These are phyloP conservation scores for Ectropis grisescens DNA, from an alignment of 1,140 invertebrate species.

Conservation along the genomic window DNA sequence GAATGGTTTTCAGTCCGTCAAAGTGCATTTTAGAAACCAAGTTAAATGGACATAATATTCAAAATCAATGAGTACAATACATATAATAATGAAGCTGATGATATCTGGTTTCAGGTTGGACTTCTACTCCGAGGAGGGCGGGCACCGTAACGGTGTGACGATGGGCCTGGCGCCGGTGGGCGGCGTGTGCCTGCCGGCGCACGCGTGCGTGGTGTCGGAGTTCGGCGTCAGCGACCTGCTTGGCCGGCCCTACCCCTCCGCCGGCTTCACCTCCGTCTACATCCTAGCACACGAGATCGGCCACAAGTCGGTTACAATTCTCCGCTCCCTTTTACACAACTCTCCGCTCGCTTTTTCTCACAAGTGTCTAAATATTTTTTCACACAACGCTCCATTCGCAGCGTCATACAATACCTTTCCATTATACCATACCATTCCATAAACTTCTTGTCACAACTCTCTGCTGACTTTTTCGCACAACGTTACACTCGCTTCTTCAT, in stretches of 20 bases:
- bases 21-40: too few species aligned
- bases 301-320: constrained; percentile 76
- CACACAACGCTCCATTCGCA: too few species aligned
- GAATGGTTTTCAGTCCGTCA: too few species aligned
- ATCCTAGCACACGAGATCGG: constrained; percentile 87
- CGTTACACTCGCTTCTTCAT: too few species aligned
- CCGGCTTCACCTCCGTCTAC: constrained; percentile 84
- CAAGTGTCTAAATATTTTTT: neutral
- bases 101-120: constrained; percentile 73
- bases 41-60: too few species aligned
- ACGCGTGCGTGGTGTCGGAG: constrained; percentile 84
- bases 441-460: too few species aligned
- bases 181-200: constrained; percentile 79
- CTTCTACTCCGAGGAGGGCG: constrained; percentile 79
- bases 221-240: constrained; percentile 79
- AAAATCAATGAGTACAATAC: too few species aligned
- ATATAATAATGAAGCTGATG: too few species aligned
- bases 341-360: neutral
- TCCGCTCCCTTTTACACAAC: constrained; percentile 1
- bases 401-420: too few species aligned
- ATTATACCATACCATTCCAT: too few species aligned
- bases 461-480: too few species aligned
- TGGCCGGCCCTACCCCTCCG: constrained; percentile 79
- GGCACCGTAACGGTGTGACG: constrained; percentile 76
- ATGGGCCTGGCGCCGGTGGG: constrained; percentile 84